Conservation (phyloP, 2,888 invertebrate genomes). For the Macrosiphum euphorbiae region DNA sequence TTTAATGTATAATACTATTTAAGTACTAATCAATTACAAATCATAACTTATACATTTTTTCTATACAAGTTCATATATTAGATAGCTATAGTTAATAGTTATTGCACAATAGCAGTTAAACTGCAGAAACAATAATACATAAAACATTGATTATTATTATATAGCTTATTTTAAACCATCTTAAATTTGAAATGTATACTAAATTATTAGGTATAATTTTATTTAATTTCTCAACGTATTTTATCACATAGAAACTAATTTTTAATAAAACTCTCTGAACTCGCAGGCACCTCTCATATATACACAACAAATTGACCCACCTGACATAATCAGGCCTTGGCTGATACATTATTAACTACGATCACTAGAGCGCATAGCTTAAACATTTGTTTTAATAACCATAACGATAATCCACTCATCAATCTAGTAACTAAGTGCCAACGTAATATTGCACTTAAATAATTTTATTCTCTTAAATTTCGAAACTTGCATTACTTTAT, state of each 20-base stretch:
- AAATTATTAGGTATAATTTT: not conserved
- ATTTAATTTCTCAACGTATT: not conserved
- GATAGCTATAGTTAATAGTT: not conserved
- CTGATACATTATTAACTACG: conserved; percentile 36
- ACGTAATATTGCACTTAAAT: not conserved
- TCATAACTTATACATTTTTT: not conserved
- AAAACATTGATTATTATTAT: not conserved
- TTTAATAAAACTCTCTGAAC: not conserved
- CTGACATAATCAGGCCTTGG: conserved; percentile 50
- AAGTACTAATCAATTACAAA: not conserved
- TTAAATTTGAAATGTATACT: not conserved
- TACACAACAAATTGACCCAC: conserved; percentile 11
- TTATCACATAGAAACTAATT: not conserved
- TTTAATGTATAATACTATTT: not conserved
- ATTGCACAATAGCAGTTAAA: not conserved
- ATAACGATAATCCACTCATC: conserved; percentile 41
- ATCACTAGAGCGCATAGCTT: conserved; percentile 50
- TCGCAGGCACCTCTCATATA: not conserved
- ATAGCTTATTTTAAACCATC: not conserved
- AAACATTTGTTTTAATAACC: conserved; percentile 44
- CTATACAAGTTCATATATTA: not conserved
- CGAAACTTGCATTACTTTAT: not conserved
- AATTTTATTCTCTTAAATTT: conserved; percentile 25
- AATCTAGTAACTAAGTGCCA: conserved; percentile 6
- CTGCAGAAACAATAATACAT: not conserved